Conservation (phyloP, 2,113 vertebrate species). For the Pristiophorus japonicus region DNA sequence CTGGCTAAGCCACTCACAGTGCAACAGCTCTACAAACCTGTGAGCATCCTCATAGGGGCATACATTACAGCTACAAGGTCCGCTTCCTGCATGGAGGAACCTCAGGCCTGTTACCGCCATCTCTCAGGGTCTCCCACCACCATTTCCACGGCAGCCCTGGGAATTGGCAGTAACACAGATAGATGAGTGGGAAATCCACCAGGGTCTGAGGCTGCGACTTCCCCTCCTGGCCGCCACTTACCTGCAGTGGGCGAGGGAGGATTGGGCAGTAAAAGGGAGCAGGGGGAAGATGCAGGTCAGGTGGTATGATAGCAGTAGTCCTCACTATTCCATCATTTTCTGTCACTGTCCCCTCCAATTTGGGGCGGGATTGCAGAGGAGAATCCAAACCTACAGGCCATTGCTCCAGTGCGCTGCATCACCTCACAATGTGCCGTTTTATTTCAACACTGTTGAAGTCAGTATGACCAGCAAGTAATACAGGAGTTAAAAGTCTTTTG, state of each 20-base stretch:
- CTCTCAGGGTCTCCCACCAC: not conserved
- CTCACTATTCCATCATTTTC: not conserved
- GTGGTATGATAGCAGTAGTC: not conserved
- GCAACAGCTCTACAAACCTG: no score
- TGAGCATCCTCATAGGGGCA: no score
- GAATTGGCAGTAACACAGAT: not conserved
- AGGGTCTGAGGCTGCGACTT: not conserved
- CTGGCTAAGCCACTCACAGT: no score
- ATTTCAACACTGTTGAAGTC: not conserved
- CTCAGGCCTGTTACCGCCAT: not conserved
- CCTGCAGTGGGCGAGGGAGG: not conserved
- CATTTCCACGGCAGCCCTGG: not conserved
- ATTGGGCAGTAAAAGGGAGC: not conserved
- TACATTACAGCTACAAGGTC: no score
- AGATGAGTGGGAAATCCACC: not conserved
- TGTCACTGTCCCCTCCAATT: not conserved
- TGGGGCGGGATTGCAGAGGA: not conserved
- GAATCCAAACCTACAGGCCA: not conserved
- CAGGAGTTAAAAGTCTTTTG: not conserved
- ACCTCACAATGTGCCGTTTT: not conserved
- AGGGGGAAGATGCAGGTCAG: not conserved
- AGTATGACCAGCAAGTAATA: not conserved
- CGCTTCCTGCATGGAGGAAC: not conserved
- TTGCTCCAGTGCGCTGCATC: not conserved
- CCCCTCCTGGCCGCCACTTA: not conserved